Conservation (phyloP, 2,888 invertebrate genomes). For the Cetonia aurata region DNA sequence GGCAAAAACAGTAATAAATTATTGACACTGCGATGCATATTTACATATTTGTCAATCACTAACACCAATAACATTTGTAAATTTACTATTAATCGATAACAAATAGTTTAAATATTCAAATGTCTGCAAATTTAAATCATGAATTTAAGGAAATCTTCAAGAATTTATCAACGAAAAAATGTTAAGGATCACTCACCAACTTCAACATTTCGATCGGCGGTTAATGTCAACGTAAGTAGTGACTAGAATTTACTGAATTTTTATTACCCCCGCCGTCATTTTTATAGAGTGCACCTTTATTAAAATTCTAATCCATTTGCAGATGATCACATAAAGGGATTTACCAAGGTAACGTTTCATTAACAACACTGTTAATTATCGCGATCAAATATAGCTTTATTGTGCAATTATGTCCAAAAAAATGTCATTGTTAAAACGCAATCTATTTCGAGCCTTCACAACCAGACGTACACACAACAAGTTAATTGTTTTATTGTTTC, state of each 20-base stretch:
- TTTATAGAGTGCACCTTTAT: conserved; percentile 36
- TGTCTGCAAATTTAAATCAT: not conserved
- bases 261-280: not conserved
- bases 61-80: no score
- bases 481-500: conserved; percentile 22
- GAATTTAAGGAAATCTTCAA: not conserved
- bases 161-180: conserved; percentile 3
- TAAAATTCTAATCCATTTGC: conserved; percentile 34
- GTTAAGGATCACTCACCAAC: conserved; percentile 28
- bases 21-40: no score
- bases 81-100: no score
- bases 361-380: conserved; percentile 21
- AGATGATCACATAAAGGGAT: conserved; percentile 37
- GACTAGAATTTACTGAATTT: conserved; percentile 36
- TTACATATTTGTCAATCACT: no score
- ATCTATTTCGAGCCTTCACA: not conserved
- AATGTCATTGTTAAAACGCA: conserved; percentile 25
- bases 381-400: conserved; percentile 25
- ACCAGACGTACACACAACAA: not conserved
- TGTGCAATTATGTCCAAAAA: conserved; percentile 35
- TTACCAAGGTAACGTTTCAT: conserved; percentile 22
- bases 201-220: conserved; percentile 32
- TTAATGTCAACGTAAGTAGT: conserved; percentile 19
- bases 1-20: no score
- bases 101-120: no score